A percentile compares a stretch with the other conserved stretches of the same genome.
Conservation (phyloP, 2,113 vertebrate species). For the Narcine bancroftii region DNA sequence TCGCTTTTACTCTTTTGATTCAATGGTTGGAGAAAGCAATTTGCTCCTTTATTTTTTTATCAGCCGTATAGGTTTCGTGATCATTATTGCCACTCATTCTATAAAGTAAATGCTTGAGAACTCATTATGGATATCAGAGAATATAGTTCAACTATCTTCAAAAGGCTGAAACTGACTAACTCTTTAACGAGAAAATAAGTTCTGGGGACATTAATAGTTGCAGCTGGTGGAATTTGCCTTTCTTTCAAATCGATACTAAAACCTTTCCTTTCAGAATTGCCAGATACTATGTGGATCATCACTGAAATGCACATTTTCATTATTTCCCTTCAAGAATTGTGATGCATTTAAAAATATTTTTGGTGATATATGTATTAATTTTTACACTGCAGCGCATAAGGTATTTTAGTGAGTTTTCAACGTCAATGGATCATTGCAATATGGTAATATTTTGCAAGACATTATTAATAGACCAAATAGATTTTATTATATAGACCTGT, state of each 20-base stretch:
- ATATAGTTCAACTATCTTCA: background rate
- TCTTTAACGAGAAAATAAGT: slow-evolving; percentile 23
- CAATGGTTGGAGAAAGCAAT: slow-evolving; percentile 26
- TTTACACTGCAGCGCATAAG: background rate
- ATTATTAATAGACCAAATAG: background rate
- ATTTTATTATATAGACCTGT: background rate
- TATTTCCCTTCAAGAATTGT: background rate
- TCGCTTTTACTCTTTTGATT: slow-evolving; percentile 34
- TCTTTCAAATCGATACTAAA: background rate
- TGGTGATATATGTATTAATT: background rate
- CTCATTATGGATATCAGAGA: background rate
- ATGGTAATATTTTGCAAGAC: background rate
- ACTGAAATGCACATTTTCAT: background rate
- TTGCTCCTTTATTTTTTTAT: slow-evolving; percentile 11
- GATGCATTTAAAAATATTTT: background rate
- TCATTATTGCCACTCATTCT: background rate
- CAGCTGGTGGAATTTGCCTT: slow-evolving; percentile 1
- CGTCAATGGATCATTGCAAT: slow-evolving; percentile 9
- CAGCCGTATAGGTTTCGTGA: slow-evolving; percentile 12
- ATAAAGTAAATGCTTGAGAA: background rate
- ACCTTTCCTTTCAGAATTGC: background rate
- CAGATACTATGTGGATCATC: too few relatives aligned
- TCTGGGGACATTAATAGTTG: background rate
- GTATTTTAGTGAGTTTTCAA: background rate
- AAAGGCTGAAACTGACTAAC: slow-evolving; percentile 15